Conservation (phyloP, 2,888 invertebrate genomes). For the Volucella inflata region DNA sequence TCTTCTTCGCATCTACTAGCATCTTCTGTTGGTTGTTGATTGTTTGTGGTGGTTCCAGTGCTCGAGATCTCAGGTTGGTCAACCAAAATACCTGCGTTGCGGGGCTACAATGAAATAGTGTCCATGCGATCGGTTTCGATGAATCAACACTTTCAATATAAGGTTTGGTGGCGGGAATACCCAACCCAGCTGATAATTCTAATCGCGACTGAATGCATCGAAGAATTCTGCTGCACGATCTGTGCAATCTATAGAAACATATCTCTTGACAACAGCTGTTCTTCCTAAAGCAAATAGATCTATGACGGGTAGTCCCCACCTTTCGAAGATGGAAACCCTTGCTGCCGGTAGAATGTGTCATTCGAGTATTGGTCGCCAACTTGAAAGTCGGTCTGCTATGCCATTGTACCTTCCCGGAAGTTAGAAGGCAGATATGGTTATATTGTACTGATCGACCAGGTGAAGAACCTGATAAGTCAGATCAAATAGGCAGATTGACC, state of each 20-base stretch:
- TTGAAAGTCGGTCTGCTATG: slow-evolving; percentile 36
- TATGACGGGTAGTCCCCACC: slow-evolving; percentile 50
- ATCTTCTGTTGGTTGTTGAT: slow-evolving; percentile 32
- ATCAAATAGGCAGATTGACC: slow-evolving; percentile 12
- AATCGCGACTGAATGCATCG: slow-evolving; percentile 46
- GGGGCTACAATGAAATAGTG: slow-evolving; percentile 44
- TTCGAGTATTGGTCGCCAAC: slow-evolving; percentile 15
- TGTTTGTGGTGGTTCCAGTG: slow-evolving; percentile 14
- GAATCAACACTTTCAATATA: slow-evolving; percentile 36
- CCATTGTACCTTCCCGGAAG: slow-evolving; percentile 57
- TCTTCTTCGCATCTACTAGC: slow-evolving; percentile 29
- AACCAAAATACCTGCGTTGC: slow-evolving; percentile 44
- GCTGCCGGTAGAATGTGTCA: slow-evolving; percentile 34
- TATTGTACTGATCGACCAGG: slow-evolving; percentile 31
- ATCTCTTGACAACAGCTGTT: slow-evolving; percentile 56
- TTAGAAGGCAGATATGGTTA: slow-evolving; percentile 40
- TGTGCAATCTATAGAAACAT: slow-evolving; percentile 44
- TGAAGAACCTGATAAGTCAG: slow-evolving; percentile 1
- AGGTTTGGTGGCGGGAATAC: slow-evolving; percentile 56
- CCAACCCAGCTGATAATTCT: slow-evolving; percentile 24
- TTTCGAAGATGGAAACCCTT: slow-evolving; percentile 33
- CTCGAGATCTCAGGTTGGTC: slow-evolving; percentile 39
- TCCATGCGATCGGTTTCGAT: slow-evolving; percentile 37
- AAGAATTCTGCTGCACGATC: slow-evolving; percentile 43
- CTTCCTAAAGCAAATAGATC: slow-evolving; percentile 51